Evolutionary conservation across 2,797 vertebrate species (phyloP).

Genomic region (Spheniscus humboldti): DNA sequence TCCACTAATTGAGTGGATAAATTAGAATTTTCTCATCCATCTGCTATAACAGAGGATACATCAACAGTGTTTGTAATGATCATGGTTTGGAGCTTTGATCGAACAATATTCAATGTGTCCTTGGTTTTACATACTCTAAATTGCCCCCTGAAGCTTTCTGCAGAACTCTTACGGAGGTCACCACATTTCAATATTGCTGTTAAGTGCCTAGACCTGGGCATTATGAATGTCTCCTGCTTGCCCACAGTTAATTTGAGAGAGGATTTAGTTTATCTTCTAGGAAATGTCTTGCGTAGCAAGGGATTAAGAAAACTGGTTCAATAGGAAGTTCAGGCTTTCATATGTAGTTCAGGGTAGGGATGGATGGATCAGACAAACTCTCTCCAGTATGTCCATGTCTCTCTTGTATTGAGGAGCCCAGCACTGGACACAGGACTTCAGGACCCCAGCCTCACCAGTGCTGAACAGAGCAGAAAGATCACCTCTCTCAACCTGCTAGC

Average conservation of each 20-base stretch:
- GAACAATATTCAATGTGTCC: not conserved
- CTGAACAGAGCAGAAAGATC: not conserved
- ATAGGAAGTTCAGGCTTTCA: not conserved
- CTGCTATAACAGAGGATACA: not conserved
- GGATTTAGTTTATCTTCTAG: not conserved
- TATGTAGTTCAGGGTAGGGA: not conserved
- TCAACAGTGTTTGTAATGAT: not conserved
- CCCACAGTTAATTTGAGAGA: not conserved
- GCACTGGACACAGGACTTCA: not conserved
- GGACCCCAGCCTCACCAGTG: not conserved
- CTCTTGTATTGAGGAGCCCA: not conserved
- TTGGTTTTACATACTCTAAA: not conserved
- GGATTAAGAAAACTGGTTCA: not conserved
- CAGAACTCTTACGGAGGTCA: not conserved
- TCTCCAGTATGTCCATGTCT: not conserved
- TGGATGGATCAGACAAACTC: not conserved
- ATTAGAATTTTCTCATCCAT: not conserved
- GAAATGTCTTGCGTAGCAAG: not conserved
- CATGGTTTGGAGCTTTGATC: not conserved
- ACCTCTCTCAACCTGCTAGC: not conserved
- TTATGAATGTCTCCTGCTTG: not conserved
- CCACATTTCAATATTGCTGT: not conserved
- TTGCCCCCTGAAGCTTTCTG: not conserved
- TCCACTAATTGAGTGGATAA: not conserved
- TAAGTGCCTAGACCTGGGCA: not conserved